Evolutionary conservation across 2,113 vertebrate genomes (phyloP), one percentile per base, ranked within the genome.

Genomic region (Callorhinus ursinus): DNA sequence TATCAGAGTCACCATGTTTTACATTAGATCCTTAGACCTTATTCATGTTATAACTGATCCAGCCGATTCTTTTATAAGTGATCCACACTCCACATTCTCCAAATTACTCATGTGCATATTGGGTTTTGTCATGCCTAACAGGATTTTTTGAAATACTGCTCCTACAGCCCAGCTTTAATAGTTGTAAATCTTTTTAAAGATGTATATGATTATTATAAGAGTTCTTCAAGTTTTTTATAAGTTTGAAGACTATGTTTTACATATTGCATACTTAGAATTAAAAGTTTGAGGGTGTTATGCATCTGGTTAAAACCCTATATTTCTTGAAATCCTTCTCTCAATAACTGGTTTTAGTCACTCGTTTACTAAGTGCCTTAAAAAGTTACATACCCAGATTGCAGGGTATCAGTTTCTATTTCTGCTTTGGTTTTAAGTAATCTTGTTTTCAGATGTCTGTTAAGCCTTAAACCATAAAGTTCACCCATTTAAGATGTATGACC

Each of bases 341-440:
- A 0, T 88, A 84, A 85, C 22, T 51, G 8, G 7, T 46, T 96
- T 83, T 36, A 59, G 26, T 95, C 21, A 31, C 15, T 95, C 13
- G 10, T 92, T 86, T 90, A 11, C 24, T 53, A 57, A 81, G 21
- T 90, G 24, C 16, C 14, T 55, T 92, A 61, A 65, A 59, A 91
- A 92, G 71, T 80, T 95, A 36, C 21, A 88, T 84, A 42, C 24
- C 5, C 28, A 84, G 0, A 91, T 95, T 76, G 4, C 15, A 96
- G 33, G 59, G 0, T n/a, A 85, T 63, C 65, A 69, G 7, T 90
- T 84, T 96, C 12, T 91, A 0, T 92, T 90, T 31, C 16, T 22
- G 92, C 13, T 77, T 92, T 97, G 18, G 36, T 95, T 95, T 91
- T 92, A 90, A 93, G 22, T 84, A 46, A 80, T 88, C 4, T 87